Conservation (phyloP, 2,888 invertebrate genomes). For the Oligia strigilis region DNA sequence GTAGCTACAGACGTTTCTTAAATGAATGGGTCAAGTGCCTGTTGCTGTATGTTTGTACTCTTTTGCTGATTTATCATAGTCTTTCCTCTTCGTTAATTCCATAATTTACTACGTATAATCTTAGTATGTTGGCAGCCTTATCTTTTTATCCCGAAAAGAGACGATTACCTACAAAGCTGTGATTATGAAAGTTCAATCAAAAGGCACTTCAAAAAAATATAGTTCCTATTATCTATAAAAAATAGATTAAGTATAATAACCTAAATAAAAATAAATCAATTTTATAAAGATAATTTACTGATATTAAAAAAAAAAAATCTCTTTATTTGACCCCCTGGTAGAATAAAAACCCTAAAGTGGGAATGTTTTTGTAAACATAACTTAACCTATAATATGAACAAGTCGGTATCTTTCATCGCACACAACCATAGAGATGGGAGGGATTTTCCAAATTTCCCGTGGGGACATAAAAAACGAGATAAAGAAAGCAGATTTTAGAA, state of each 20-base stretch:
- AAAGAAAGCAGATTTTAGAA: slow-evolving; percentile 49
- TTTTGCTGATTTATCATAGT: slow-evolving; percentile 38
- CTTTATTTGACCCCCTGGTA: neutral
- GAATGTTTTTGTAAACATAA: slow-evolving; percentile 19
- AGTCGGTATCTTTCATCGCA: slow-evolving; percentile 39
- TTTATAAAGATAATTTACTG: neutral
- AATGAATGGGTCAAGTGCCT: slow-evolving; percentile 51
- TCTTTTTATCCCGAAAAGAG: slow-evolving; percentile 26
- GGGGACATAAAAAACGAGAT: slow-evolving; percentile 38
- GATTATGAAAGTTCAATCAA: slow-evolving; percentile 11
- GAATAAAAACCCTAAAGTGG: neutral
- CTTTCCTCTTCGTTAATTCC: neutral
- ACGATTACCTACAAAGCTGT: slow-evolving; percentile 7
- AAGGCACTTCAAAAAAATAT: neutral
- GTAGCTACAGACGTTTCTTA: slow-evolving; percentile 30
- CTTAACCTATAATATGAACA: slow-evolving; percentile 26
- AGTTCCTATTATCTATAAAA: too few relatives aligned
- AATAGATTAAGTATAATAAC: too few relatives aligned
- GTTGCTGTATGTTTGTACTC: slow-evolving; percentile 18
- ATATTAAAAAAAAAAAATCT: neutral
- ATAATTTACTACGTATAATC: slow-evolving; percentile 13
- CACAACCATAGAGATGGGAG: slow-evolving; percentile 33
- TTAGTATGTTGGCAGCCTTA: slow-evolving; percentile 22
- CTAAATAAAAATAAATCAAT: too few relatives aligned
- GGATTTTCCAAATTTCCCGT: slow-evolving; percentile 53